A percentile compares a stretch with the other conserved stretches of the same genome.
These are phyloP conservation scores for Hipposideros larvatus DNA, from an alignment of 2,797 vertebrate species.

Conservation along the genomic window DNA sequence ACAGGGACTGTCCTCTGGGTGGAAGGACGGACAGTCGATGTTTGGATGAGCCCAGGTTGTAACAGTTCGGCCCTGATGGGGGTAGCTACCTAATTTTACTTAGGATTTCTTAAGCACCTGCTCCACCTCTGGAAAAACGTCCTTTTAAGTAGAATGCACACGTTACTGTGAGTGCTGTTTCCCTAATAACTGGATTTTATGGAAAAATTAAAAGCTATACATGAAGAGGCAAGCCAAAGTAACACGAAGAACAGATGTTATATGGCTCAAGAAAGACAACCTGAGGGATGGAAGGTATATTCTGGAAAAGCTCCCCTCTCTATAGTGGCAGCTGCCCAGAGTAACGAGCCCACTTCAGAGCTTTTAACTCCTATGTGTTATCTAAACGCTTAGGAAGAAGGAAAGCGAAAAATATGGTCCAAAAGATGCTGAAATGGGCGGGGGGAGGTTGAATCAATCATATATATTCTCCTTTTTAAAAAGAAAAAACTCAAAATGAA, in stretches of 20 bases:
- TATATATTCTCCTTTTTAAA: neutral
- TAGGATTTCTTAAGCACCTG: neutral
- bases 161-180: neutral
- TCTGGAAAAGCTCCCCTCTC: neutral
- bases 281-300: neutral
- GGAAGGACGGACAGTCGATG: neutral
- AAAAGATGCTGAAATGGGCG: neutral
- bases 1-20: neutral
- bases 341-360: neutral
- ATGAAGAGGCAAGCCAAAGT: neutral
- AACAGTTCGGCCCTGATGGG: too few relatives aligned
- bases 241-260: neutral
- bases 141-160: neutral
- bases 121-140: neutral
- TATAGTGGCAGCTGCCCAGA: too few relatives aligned
- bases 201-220: neutral
- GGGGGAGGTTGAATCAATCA: neutral
- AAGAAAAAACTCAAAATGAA: constrained; percentile 9
- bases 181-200: neutral
- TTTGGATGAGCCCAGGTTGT: neutral
- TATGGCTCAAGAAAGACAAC: neutral
- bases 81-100: neutral
- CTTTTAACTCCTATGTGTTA: neutral
- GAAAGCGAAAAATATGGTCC: neutral
- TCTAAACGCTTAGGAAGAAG: neutral